Conservation (phyloP, 2,797 vertebrate genomes). For the Octomys mimax region DNA sequence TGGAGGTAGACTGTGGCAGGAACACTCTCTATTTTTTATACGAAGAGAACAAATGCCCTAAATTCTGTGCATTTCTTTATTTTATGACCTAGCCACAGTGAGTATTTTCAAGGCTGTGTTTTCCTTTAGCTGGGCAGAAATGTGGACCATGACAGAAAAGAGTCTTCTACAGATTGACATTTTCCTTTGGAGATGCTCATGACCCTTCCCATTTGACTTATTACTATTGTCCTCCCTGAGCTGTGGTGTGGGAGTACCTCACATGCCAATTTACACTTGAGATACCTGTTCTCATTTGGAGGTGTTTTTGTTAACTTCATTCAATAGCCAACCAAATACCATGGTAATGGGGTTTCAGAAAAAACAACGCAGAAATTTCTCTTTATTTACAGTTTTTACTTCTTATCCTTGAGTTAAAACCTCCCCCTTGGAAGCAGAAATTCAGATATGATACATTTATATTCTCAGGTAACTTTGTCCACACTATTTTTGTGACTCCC, state of each 20-base stretch:
- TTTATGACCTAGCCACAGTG: not conserved
- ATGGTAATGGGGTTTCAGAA: not conserved
- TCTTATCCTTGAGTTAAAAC: slow-evolving; percentile 38
- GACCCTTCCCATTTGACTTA: not conserved
- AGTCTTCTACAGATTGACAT: not conserved
- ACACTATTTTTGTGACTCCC: not conserved
- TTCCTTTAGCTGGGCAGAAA: not conserved
- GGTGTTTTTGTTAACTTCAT: not conserved
- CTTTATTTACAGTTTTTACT: slow-evolving; percentile 12
- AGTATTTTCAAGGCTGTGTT: not conserved
- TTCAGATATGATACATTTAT: not conserved
- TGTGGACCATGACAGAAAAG: not conserved
- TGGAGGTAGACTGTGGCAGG: not conserved
- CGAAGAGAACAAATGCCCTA: not conserved
- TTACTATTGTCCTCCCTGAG: not conserved
- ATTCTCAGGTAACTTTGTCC: not conserved
- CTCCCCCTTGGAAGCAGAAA: not conserved
- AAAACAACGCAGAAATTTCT: not conserved
- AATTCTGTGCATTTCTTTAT: not conserved
- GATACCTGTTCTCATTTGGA: not conserved
- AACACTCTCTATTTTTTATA: not conserved
- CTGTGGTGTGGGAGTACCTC: not conserved
- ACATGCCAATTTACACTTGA: not conserved
- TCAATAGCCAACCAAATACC: not conserved
- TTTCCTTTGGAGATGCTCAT: not conserved